Conservation (phyloP, 1,140 invertebrate species). For the Caenorhabditis brenneri region DNA sequence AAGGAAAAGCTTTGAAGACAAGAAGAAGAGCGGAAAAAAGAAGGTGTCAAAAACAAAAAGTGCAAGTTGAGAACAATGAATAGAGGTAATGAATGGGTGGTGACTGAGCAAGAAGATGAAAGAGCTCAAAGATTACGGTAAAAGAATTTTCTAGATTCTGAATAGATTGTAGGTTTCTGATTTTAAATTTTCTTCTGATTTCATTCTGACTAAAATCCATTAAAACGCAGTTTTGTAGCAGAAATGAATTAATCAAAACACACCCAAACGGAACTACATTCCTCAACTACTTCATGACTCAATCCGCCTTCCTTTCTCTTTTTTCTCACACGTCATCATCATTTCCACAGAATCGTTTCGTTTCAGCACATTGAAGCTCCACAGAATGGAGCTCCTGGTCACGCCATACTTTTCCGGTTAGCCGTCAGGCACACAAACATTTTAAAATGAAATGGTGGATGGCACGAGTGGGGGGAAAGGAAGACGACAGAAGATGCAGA, state of each 20-base stretch:
- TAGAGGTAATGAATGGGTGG: background rate
- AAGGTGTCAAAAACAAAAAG: background rate
- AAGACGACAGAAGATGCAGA: background rate
- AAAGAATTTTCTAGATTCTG: background rate
- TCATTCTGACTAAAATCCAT: too few species aligned
- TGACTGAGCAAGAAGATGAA: background rate
- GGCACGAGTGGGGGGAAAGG: background rate
- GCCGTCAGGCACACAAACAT: background rate
- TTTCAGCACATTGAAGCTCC: background rate
- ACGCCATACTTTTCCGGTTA: conserved; percentile 21
- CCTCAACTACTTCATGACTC: background rate
- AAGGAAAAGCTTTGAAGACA: too few species aligned
- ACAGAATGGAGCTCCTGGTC: background rate
- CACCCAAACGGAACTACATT: background rate
- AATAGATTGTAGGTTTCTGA: background rate
- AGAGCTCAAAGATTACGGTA: too few species aligned
- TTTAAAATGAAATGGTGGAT: conserved; percentile 38
- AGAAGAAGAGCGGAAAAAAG: background rate
- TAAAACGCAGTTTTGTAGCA: too few species aligned
- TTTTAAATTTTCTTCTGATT: too few species aligned
- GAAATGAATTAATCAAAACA: background rate
- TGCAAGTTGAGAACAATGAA: background rate
- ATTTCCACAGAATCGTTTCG: background rate
- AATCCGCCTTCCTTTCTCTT: background rate
- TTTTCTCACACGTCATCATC: background rate